Evolutionary conservation across 2,888 invertebrate genomes (phyloP).

Genomic region (Pyrgus malvae): DNA sequence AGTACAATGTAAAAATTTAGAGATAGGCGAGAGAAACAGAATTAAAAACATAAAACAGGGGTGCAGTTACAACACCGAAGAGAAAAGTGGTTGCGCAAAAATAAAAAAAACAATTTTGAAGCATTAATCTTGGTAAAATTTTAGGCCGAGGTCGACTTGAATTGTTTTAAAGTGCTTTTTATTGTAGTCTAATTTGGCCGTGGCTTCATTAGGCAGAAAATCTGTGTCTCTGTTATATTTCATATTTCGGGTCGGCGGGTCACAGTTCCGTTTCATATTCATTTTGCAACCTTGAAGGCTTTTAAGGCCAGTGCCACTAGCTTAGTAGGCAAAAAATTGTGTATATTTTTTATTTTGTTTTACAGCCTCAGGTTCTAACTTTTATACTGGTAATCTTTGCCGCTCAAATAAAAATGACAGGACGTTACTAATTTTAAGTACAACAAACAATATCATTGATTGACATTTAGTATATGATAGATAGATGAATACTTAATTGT

Average conservation of each 20-base stretch:
- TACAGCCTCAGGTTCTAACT: no score
- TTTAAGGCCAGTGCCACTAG: background rate
- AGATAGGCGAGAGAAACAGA: no score
- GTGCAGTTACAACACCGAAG: background rate
- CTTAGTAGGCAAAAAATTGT: background rate
- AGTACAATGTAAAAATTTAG: no score
- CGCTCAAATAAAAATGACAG: no score
- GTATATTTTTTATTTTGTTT: no score
- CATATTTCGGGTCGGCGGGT: background rate
- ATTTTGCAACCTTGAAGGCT: slow-evolving; percentile 10
- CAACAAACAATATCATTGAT: no score
- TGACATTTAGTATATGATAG: no score
- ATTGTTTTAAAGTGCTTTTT: slow-evolving; percentile 30
- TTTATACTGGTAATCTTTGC: no score
- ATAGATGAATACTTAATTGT: no score
- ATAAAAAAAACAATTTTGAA: slow-evolving; percentile 22
- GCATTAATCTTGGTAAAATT: slow-evolving; percentile 29
- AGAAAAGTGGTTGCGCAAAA: slow-evolving; percentile 3
- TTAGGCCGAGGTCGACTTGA: slow-evolving; percentile 23
- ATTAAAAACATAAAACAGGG: no score
- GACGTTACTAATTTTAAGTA: no score
- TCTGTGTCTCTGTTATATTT: slow-evolving; percentile 8
- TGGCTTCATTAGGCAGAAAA: slow-evolving; percentile 35
- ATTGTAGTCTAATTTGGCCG: slow-evolving; percentile 26
- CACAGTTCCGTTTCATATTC: slow-evolving; percentile 16